These are phyloP conservation scores for Prosapia bicincta DNA, from an alignment of 2,888 invertebrate genomes.

Conservation along the genomic window DNA sequence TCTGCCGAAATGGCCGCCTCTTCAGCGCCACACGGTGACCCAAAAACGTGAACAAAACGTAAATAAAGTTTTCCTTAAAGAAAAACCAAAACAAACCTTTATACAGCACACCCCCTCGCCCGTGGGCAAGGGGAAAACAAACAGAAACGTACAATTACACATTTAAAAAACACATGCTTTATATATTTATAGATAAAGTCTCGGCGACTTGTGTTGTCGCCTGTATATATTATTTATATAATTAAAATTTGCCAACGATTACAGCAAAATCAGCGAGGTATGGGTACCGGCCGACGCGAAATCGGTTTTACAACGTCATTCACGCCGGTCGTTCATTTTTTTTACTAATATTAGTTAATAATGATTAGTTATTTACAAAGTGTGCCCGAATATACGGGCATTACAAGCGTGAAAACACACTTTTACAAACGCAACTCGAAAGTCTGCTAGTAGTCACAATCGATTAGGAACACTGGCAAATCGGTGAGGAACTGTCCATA, in stretches of 20 bases:
- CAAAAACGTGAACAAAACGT: conserved; percentile 21
- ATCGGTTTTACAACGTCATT: background rate
- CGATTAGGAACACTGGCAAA: conserved; percentile 29
- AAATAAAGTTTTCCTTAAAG: conserved; percentile 4
- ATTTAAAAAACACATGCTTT: conserved; percentile 54
- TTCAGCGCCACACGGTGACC: conserved; percentile 18
- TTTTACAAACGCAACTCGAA: background rate
- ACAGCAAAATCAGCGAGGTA: conserved; percentile 37
- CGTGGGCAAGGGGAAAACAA: conserved; percentile 21
- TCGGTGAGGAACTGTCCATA: conserved; percentile 19
- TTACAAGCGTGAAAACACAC: background rate
- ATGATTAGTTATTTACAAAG: conserved; percentile 31
- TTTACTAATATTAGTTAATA: conserved; percentile 29
- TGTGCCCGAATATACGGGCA: background rate
- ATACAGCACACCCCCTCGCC: conserved; percentile 15
- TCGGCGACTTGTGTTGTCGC: conserved; percentile 13
- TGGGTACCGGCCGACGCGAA: conserved; percentile 30
- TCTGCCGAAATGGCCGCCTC: conserved; percentile 18
- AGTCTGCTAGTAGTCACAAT: conserved; percentile 18
- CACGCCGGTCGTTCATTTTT: conserved; percentile 9
- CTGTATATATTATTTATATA: conserved; percentile 54
- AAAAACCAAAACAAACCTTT: conserved; percentile 20
- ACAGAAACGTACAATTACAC: conserved; percentile 47
- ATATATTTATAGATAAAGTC: conserved; percentile 27
- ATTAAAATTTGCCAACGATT: conserved; percentile 37